Base-by-base conservation (phyloP, 2,888 invertebrate genomes). In the Drosophila suboccidentalis region DNA sequence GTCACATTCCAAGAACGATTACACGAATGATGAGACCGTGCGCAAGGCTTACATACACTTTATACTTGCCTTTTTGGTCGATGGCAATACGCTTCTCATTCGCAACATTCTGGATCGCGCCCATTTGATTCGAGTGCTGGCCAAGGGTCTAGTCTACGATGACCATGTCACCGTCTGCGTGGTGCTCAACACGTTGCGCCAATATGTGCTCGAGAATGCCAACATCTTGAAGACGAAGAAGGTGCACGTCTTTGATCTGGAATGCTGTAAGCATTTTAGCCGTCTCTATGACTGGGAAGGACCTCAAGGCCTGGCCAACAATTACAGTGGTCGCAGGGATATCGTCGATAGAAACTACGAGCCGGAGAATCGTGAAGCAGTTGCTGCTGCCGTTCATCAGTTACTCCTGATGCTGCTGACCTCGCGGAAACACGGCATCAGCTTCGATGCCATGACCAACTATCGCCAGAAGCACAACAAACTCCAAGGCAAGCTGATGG, bases 271-370 rank as follows among this genome's bases (percentile, higher is more conserved):
- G 79, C 94, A 94, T 90, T 93, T 97, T 60, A 94, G 95, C 4
- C 94, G 94, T 85, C 92, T 97, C 1, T 97, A 96, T 80, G 94
- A 95, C 76, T 97, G 97, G 97, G 95, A 94, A 83, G 96, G 96
- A 0, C 96, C 96, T 0, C 93, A 93, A 10, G 93, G 93, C 19
- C 93, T 93, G 83, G 86, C 80, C 0, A 80, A 74, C 17, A 94
- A 93, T 57, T 90, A 92, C 0, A 91, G 87, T 22, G 53, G 92
- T 91, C 36, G 32, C 59, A 60, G 75, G 1, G 11, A 19, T 2
- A 26, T 29, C 2, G 51, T 39, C 5, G 54, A 49, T 4, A 36
- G 2, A 1, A 15, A 38, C 15, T 29, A 3, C 8, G 78, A 82
- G 39, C 67, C 80, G 0, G 79, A 85, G 8, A 93, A 94, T 49